phyloP scores from a whole-genome alignment of 2,797 vertebrate species.

The Dromococcyx pavoninus region DNA sequence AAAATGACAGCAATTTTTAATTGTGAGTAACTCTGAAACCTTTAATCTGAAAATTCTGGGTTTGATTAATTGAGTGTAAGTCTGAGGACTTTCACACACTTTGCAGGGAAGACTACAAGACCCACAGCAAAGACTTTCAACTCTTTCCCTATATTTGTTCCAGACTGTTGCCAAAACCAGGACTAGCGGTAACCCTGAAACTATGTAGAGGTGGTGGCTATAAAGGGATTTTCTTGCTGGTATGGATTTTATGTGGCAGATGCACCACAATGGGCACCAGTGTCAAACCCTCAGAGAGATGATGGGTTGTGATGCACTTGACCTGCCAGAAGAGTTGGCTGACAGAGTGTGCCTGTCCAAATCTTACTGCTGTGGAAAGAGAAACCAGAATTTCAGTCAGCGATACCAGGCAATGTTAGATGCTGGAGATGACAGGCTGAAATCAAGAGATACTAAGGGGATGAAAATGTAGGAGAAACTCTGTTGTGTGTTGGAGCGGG shows the following conservation, averaged over 20 bases:
- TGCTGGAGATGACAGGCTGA: not conserved
- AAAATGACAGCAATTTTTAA: not conserved
- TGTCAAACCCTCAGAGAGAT: not conserved
- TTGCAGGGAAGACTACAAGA: not conserved
- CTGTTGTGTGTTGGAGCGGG: not conserved
- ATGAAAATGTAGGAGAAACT: not conserved
- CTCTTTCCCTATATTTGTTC: not conserved
- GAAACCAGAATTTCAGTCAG: not conserved
- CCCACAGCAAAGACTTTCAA: not conserved
- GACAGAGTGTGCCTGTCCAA: not conserved
- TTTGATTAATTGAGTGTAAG: not conserved
- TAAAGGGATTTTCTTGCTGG: not conserved
- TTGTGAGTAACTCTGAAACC: not conserved
- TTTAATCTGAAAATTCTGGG: not conserved
- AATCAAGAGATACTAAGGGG: not conserved
- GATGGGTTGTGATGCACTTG: not conserved
- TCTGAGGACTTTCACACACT: not conserved
- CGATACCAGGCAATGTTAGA: not conserved
- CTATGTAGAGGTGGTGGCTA: not conserved
- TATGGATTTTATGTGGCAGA: not conserved
- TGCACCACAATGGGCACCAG: accelerated
- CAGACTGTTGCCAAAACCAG: not conserved
- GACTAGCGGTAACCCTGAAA: not conserved
- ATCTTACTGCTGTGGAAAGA: accelerated
- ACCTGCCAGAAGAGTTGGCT: not conserved